Conservation (phyloP, 2,888 invertebrate species). For the Ctenicera cuprea region DNA sequence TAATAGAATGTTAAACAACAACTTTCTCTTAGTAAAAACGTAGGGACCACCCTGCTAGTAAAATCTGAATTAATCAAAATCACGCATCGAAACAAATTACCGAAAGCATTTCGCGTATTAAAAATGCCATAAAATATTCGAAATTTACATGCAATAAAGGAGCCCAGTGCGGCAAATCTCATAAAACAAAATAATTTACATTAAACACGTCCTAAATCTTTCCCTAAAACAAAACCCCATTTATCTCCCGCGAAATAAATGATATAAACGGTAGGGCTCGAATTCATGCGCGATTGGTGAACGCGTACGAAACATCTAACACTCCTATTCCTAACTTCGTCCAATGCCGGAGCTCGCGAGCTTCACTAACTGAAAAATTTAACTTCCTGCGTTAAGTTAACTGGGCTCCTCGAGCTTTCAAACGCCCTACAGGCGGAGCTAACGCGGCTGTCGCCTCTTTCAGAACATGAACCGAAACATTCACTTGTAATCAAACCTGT, state of each 20-base stretch:
- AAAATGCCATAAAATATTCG: constrained; percentile 43
- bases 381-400: constrained; percentile 59
- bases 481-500: constrained; percentile 71
- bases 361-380: constrained; percentile 46
- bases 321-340: constrained; percentile 53
- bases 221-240: constrained; percentile 72
- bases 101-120: constrained; percentile 32
- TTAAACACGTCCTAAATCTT: constrained; percentile 72
- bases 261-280: constrained; percentile 64
- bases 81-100: constrained; percentile 27
- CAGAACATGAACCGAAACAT: constrained; percentile 65
- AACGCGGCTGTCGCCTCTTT: constrained; percentile 60
- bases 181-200: constrained; percentile 71
- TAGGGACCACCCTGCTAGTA: constrained; percentile 40
- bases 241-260: constrained; percentile 71
- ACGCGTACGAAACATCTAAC: constrained; percentile 55
- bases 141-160: constrained; percentile 51
- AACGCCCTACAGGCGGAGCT: constrained; percentile 61
- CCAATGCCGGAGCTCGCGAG: constrained; percentile 52
- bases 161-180: constrained; percentile 55
- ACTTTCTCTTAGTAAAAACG: background rate
- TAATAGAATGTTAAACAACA: background rate
- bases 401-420: constrained; percentile 32
- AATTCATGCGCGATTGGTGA: constrained; percentile 57
- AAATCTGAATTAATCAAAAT: constrained; percentile 41